Evolutionary conservation across 2,113 vertebrate genomes (phyloP).

Genomic region (Plecturocebus donacophilus): DNA sequence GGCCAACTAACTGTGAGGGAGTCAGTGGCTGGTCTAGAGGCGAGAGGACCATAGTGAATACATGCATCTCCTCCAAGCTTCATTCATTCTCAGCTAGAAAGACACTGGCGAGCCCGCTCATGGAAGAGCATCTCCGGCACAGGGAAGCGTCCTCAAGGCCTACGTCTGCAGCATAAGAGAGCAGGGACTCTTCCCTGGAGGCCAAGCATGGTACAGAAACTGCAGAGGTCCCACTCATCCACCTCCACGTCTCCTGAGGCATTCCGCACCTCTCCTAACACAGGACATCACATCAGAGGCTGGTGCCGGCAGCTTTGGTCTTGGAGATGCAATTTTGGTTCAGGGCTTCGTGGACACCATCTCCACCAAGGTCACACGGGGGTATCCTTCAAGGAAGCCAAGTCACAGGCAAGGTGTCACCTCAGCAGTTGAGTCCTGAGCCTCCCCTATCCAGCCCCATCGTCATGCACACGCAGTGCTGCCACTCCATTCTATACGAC

Average conservation of each 20-base stretch:
- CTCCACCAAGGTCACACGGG: not conserved
- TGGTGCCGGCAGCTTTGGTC: not conserved
- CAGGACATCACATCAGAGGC: not conserved
- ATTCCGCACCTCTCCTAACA: not conserved
- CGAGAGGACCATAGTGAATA: not conserved
- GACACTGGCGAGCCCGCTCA: fast-evolving
- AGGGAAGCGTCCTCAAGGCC: not conserved
- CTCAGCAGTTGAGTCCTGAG: not conserved
- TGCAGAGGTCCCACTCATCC: not conserved
- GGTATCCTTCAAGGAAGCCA: not conserved
- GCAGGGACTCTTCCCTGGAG: not conserved
- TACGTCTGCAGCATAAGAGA: not conserved
- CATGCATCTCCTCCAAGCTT: fast-evolving
- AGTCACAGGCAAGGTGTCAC: no score
- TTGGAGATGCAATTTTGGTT: not conserved
- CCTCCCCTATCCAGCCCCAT: not conserved
- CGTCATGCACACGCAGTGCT: not conserved
- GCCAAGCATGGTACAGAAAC: not conserved
- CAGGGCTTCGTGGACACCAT: not conserved
- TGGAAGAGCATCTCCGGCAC: not conserved
- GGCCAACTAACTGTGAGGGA: not conserved
- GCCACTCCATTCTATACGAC: not conserved
- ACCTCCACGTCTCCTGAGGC: not conserved
- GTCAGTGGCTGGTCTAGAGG: not conserved
- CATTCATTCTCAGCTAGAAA: not conserved